Percentiles rank a stretch among this genome's conserved stretches.
Evolutionary conservation across 2,113 vertebrate genomes (phyloP).

Genomic region (Hydrochoerus hydrochaeris): DNA sequence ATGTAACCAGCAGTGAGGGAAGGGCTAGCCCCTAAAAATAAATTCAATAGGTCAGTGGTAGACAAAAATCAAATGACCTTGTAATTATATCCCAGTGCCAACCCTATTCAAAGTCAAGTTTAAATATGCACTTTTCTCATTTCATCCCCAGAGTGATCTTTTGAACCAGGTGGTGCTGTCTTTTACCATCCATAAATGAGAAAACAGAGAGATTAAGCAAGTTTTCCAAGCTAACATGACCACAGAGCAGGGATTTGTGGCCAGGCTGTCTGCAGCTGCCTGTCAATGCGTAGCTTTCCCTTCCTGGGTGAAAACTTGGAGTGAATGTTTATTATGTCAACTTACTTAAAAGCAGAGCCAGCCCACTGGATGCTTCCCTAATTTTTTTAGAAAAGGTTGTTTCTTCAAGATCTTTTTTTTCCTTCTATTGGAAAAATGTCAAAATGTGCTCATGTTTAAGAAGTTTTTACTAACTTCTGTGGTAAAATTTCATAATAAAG

Average conservation of each 20-base stretch:
- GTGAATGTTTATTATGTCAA: neutral
- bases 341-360: neutral
- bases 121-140: neutral
- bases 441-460: neutral
- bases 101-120: neutral
- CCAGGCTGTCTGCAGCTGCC: neutral
- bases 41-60: neutral
- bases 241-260: neutral
- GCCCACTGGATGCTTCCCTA: neutral
- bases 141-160: neutral
- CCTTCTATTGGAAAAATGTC: neutral
- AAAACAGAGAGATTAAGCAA: conserved; percentile 20
- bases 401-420: neutral
- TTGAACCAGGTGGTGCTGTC: neutral
- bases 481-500: neutral
- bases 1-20: neutral
- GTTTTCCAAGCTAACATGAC: neutral
- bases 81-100: neutral
- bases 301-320: neutral
- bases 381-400: neutral
- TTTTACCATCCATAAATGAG: neutral
- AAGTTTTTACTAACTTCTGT: neutral
- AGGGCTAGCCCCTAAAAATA: neutral
- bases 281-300: neutral
- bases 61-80: conserved; percentile 9